A percentile compares a stretch with the other conserved stretches of the same genome.
These are phyloP conservation scores for Zhuqinia jingwanae DNA, from an alignment of 2,888 invertebrate genomes.

Conservation along the genomic window DNA sequence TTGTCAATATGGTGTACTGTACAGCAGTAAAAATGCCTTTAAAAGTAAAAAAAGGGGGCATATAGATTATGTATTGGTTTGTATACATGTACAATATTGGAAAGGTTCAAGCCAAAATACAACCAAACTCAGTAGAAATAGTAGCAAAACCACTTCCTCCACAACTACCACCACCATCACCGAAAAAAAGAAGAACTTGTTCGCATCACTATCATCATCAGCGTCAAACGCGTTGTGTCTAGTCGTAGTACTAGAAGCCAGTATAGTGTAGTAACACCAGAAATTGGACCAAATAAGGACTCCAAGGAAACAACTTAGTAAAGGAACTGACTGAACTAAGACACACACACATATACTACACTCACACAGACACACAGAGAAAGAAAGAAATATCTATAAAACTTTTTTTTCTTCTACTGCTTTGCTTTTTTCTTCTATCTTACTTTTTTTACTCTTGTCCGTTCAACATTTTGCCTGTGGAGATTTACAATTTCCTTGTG, in stretches of 20 bases:
- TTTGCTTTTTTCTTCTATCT: background rate
- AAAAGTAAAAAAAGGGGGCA: conserved; percentile 14
- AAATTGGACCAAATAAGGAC: conserved; percentile 59
- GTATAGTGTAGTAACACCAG: conserved; percentile 48
- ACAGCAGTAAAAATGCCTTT: conserved; percentile 26
- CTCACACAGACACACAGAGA: no score
- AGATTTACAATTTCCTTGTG: conserved; percentile 60
- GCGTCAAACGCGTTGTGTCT: background rate
- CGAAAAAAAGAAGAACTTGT: conserved; percentile 47
- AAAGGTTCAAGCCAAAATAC: background rate
- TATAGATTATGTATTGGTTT: no score
- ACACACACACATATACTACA: no score
- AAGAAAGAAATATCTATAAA: no score
- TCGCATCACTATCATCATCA: conserved; percentile 8
- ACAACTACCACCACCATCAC: conserved; percentile 3
- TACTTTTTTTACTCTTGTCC: conserved; percentile 13
- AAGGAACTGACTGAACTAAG: no score
- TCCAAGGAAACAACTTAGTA: conserved; percentile 14
- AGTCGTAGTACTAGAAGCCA: no score
- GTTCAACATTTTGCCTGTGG: conserved; percentile 59
- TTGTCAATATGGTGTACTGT: no score
- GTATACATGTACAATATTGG: background rate
- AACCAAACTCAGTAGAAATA: no score
- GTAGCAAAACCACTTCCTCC: background rate
- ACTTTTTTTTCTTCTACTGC: no score